Evolutionary conservation across 37 sponge, comb jelly and placozoan species (phyloP), one percentile per base, ranked within the genome.

Genomic region (Agelas oroides): DNA sequence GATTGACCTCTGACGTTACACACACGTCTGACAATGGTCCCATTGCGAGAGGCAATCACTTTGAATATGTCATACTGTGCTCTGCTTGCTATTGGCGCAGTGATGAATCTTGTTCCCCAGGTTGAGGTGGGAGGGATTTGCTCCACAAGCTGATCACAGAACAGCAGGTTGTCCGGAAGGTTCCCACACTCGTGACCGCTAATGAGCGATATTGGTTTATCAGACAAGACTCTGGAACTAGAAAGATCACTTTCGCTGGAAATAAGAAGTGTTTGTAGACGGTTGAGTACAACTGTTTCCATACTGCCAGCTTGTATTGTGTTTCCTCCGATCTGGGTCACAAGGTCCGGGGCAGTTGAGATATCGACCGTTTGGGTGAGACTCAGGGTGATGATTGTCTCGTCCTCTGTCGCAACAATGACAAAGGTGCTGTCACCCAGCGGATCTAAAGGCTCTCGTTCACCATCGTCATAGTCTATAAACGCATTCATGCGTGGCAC

Each of bases 171-270:
- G n/a, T 39, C 11, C 0, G 87, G 87, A 21, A 86, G 27, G 16
- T 28, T 71, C 34, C 87, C 87, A 78, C 87, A 86, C 56, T 86
- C 80, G 62, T 86, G 87, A 12, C 87, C 87, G 33, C 65, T 53
- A 24, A 86, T 73, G 37, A 86, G 71, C 13, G 71, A 21, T 2
- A 86, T 78, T 23, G 87, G 87, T 59, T 86, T 78, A 36, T 73
- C 62, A 30, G 80, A 79, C 21, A 79, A 62, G 13, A 86, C 73
- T 63, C 65, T 59, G 21, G 87, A 86, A 0, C 87, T 80, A 53
- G 80, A 59, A 62, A 86, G 46, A 40, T 79, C 80, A 23, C 78
- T 52, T 8, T 12, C 23, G 53, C 87, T 86, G 31, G 71, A 30
- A 25, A 86, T 33, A 30, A 58, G 78, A 12, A 86, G 70, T 17